Evolutionary conservation across 1,140 invertebrate genomes (phyloP).

Genomic region (Drosophila simulans): DNA sequence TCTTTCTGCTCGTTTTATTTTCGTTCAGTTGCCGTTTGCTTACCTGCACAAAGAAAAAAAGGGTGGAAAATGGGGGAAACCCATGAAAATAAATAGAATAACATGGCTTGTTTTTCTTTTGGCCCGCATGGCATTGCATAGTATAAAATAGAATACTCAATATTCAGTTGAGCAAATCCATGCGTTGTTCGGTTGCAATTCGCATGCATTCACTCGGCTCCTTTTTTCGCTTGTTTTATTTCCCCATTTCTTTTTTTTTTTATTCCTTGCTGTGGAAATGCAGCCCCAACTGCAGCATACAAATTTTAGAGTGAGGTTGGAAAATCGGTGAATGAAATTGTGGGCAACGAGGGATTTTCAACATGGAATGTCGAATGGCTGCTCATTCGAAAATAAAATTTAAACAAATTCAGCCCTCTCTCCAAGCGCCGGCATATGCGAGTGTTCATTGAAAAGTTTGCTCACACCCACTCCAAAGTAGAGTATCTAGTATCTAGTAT

Average conservation of each 20-base stretch:
- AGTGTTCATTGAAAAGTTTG: slow-evolving; percentile 54
- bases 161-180: slow-evolving; percentile 83
- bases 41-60: slow-evolving; percentile 54
- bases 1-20: slow-evolving; percentile 43
- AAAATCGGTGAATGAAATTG: slow-evolving; percentile 27
- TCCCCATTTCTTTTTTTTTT: not conserved
- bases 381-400: slow-evolving; percentile 67
- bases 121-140: slow-evolving; percentile 42
- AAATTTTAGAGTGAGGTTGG: slow-evolving; percentile 11
- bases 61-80: not conserved
- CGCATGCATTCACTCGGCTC: slow-evolving; percentile 68
- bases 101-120: slow-evolving; percentile 65
- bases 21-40: slow-evolving; percentile 47
- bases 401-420: slow-evolving; percentile 64
- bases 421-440: slow-evolving; percentile 32
- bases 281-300: slow-evolving; percentile 23
- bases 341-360: slow-evolving; percentile 46
- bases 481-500: not conserved
- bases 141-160: slow-evolving; percentile 72
- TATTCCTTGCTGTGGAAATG: not conserved
- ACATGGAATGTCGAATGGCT: slow-evolving; percentile 55
- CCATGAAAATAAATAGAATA: slow-evolving; percentile 63
- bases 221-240: slow-evolving; percentile 21
- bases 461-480: not conserved
- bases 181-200: slow-evolving; percentile 71